Percentiles rank a stretch among this genome's conserved stretches.
phyloP scores from a whole-genome alignment of 92 coral and sea anemone genomes.

The Parazoanthus darwini region DNA sequence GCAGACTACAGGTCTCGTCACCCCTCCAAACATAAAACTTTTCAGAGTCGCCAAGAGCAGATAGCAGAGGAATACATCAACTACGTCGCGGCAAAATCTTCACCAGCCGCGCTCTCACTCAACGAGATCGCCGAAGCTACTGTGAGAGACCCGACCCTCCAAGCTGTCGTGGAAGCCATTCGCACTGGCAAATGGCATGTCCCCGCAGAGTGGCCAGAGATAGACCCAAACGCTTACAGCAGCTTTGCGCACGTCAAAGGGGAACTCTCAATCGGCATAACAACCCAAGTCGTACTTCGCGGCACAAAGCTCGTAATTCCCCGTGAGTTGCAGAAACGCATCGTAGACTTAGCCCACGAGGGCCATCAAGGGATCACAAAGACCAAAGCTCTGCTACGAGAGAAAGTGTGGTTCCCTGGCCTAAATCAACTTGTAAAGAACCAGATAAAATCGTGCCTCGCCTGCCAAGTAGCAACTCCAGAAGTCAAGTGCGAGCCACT shows the following conservation, averaged over 20 bases:
- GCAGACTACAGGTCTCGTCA: conserved; percentile 52
- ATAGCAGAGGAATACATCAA: conserved; percentile 57
- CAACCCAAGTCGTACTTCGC: conserved; percentile 45
- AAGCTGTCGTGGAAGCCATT: conserved; percentile 55
- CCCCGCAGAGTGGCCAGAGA: conserved; percentile 17
- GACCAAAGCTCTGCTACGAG: conserved; percentile 57
- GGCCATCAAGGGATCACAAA: conserved; percentile 57
- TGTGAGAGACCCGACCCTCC: conserved; percentile 38
- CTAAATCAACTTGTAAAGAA: conserved; percentile 48
- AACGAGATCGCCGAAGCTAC: conserved; percentile 48
- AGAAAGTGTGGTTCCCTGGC: conserved; percentile 70
- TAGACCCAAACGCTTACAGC: conserved; percentile 13
- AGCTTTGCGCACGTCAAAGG: conserved; percentile 30
- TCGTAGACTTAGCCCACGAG: neutral
- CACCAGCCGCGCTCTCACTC: conserved; percentile 50
- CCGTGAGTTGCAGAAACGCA: conserved; percentile 36
- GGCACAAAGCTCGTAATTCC: conserved; percentile 60
- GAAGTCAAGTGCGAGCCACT: conserved; percentile 56
- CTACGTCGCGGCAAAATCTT: conserved; percentile 44
- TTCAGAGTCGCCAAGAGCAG: conserved; percentile 48
- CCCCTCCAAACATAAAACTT: conserved; percentile 37
- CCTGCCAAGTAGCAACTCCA: conserved; percentile 58
- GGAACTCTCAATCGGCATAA: neutral
- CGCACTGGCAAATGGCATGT: conserved; percentile 55
- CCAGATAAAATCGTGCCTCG: conserved; percentile 47